Base-by-base conservation (phyloP, 2,888 invertebrate genomes). In the Idaea biselata region DNA sequence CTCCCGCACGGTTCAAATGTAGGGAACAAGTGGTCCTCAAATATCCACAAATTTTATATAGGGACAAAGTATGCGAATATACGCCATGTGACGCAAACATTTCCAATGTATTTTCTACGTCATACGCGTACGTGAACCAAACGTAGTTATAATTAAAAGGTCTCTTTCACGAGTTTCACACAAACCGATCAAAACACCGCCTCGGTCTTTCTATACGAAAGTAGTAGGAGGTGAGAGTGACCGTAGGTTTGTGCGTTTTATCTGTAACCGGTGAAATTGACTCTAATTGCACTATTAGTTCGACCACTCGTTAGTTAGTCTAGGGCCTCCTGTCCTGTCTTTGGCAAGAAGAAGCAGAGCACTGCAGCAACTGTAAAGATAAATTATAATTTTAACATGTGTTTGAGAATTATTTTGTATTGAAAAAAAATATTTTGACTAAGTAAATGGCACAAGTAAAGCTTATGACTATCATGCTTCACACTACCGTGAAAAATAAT, bases 301-400 rank as follows among this genome's bases (percentile, higher is more conserved):
- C 76, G 73, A 77, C 75, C 78, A 68, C 70, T 70, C 59, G 73
- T 76, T 84, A n/a, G n/a, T n/a, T 93, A 95, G 82, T 95, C 95
- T 82, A 96, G 85, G 55, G 95, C 95, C 78, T 95, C 95, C 80
- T 94, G 94, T 73, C 96, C 96, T 66, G 96, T 96, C 86, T 93
- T 95, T 77, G 96, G 96, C 82, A 96, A 92, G 82, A 96, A 90
- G 87, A 96, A 94, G 85, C 96, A 96, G 71, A 96, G 92, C 68
- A 95, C 83, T 67, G 95, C 96, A 88, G 96, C 95, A 77, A 94
- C 96, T 96, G 91, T 53, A 94, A 33, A 6, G 32, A 58, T 33
- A 60, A 59, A 58, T 57, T 57, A 16, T 6, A 18, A 53, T 18
- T 25, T 44, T 44, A 44, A 14, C 44, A 44, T 11, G 56, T 16